Conservation (phyloP, 2,888 invertebrate species). For the Azorinus chamasolen region DNA sequence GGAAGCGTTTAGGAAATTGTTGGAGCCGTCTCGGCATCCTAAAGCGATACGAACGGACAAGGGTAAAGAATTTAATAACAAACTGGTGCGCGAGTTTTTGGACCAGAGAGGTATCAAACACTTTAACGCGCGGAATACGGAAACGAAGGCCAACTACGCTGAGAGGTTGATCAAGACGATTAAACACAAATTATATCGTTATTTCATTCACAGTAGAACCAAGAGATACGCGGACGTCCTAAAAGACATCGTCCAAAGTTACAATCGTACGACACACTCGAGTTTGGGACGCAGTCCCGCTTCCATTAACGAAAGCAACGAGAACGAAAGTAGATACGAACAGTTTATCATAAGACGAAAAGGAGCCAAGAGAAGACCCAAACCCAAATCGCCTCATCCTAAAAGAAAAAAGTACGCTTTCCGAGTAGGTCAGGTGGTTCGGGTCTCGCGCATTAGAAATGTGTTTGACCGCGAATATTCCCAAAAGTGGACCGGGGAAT, state of each 20-base stretch:
- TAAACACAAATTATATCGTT: constrained; percentile 20
- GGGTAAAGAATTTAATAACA: constrained; percentile 10
- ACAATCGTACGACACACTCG: constrained; percentile 36
- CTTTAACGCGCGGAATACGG: constrained; percentile 21
- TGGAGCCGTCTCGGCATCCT: background rate
- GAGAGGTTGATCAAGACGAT: constrained; percentile 40
- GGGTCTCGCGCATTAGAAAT: constrained; percentile 37
- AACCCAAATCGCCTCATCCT: background rate
- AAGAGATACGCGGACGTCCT: constrained; percentile 28
- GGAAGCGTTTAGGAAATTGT: background rate
- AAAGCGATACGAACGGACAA: constrained; percentile 8
- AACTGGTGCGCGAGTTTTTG: background rate
- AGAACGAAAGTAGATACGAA: constrained; percentile 18
- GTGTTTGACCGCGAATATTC: constrained; percentile 28
- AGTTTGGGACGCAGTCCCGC: constrained; percentile 20
- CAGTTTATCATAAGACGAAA: constrained; percentile 20
- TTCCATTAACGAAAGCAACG: constrained; percentile 22
- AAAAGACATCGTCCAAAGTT: constrained; percentile 30
- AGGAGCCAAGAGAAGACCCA: background rate
- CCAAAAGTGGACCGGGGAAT: constrained; percentile 50
- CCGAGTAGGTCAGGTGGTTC: constrained; percentile 34
- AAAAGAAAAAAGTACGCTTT: background rate
- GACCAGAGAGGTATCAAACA: constrained; percentile 13
- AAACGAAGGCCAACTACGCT: constrained; percentile 36
- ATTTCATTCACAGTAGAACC: constrained; percentile 24